Evolutionary conservation across 64 coral and sea anemone species (phyloP), one percentile per base, ranked within the genome.

Genomic region (Platygyra sinensis): DNA sequence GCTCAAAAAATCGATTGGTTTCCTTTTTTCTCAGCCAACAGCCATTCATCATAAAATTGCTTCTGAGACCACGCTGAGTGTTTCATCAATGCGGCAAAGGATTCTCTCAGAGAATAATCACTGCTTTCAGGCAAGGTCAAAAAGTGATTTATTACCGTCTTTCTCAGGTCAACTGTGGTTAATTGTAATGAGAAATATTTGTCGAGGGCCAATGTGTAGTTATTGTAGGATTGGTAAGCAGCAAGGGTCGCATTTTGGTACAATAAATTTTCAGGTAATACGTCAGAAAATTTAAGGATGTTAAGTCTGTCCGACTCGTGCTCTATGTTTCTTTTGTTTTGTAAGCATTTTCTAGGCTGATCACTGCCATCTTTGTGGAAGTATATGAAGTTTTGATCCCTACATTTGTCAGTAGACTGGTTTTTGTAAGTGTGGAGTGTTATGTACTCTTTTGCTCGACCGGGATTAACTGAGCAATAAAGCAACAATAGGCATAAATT

Each of bases 201-300:
- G 17, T 72, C 38, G 29, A 86, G 73, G 39, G 1, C 51, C 8
- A 42, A 50, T 17, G 73, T 65, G 83, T 86, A 86, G 55, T 86
- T 50, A 19, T 5, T 30, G 29, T 72, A 86, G 12, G 83, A 73
- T 29, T 39, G 0, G 0, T 52, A 12, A 87, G 51, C 15, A 87
- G 18, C 15, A 52, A 18, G 12, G 39, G 42, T 5, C 83, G 51
- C 46, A 87, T 57, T 73, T 73, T 59, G 13, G 67, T 54, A 29
- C 67, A 18, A 38, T 87, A 87, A 25, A 87, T 67, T 60, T 64
- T 30, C 18, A 83, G 20, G 62, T 87, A 87, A 38, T 87, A 87
- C 16, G 49, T 73, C 10, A 87, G 67, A 24, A 73, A 59, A n/a
- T 36, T 30, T 38, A 54, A 8, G 1, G 25, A 38, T 15, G 52